A percentile compares a stretch with the other conserved stretches of the same genome.
Conservation (phyloP, 2,888 invertebrate genomes). For the Microctonus aethiopoides region DNA sequence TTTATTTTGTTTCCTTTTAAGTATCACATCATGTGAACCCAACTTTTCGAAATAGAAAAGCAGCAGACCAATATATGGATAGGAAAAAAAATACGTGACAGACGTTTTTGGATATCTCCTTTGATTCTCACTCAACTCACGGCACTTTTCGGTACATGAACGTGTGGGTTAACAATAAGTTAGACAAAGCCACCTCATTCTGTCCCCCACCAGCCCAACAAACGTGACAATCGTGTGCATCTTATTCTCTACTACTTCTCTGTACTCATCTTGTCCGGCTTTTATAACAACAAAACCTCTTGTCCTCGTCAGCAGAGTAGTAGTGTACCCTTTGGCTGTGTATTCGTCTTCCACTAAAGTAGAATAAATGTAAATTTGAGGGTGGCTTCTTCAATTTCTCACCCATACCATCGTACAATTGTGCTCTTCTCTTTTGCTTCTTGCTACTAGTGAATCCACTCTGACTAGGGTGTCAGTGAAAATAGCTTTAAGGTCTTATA, state of each 20-base stretch:
- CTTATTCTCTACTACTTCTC: not conserved
- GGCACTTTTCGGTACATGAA: not conserved
- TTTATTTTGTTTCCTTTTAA: no score
- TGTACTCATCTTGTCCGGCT: not conserved
- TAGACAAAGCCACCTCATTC: not conserved
- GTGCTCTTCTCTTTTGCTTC: not conserved
- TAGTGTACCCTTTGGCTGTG: not conserved
- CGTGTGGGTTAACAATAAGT: not conserved
- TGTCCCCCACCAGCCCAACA: not conserved
- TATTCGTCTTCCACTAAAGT: not conserved
- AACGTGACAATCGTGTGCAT: constrained; percentile 1
- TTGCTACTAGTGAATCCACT: not conserved
- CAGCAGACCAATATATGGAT: no score
- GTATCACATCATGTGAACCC: no score
- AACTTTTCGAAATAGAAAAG: no score
- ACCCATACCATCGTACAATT: not conserved
- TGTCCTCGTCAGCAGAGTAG: not conserved
- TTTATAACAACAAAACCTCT: not conserved
- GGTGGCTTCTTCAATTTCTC: not conserved
- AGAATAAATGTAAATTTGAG: constrained; percentile 15
- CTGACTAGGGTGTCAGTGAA: not conserved
- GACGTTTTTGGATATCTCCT: not conserved
- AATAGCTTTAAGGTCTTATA: not conserved
- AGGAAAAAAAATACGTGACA: no score
- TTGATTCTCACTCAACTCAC: not conserved